phyloP scores from a whole-genome alignment of 1,140 invertebrate species.

The Platyscapa corneri region DNA sequence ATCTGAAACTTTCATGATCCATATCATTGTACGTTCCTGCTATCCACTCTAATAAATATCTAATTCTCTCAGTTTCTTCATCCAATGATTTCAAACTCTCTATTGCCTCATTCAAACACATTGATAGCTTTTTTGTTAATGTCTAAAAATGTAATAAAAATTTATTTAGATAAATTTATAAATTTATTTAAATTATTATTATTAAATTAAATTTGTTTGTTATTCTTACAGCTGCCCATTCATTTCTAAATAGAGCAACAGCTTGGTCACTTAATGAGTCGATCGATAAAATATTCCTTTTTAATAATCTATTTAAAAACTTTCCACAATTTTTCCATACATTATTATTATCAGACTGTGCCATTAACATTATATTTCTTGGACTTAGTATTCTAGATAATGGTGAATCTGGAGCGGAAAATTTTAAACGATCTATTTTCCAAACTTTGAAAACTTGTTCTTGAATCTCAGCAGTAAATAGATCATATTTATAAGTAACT shows the following conservation, averaged over 20 bases:
- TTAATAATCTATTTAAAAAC: constrained; percentile 66
- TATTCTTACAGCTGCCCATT: constrained; percentile 71
- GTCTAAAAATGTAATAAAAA: constrained; percentile 39
- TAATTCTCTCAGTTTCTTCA: constrained; percentile 64
- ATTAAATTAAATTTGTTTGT: background rate
- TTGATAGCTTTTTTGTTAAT: constrained; percentile 62
- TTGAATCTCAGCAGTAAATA: constrained; percentile 63
- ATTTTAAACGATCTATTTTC: constrained; percentile 60
- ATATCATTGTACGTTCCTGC: constrained; percentile 43
- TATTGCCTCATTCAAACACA: constrained; percentile 66
- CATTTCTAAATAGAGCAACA: constrained; percentile 70
- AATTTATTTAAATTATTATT: background rate
- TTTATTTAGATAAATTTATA: background rate
- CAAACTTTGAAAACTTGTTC: constrained; percentile 67
- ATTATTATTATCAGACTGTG: constrained; percentile 57
- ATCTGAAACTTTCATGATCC: constrained; percentile 31
- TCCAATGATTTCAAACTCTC: constrained; percentile 59
- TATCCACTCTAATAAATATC: constrained; percentile 67
- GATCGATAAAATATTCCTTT: constrained; percentile 66
- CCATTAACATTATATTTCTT: constrained; percentile 70
- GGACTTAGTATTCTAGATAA: constrained; percentile 67
- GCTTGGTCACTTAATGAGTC: constrained; percentile 69
- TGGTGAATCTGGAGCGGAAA: constrained; percentile 56
- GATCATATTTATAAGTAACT: constrained; percentile 63
- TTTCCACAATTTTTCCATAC: constrained; percentile 63